These are phyloP conservation scores for Eristalinus sepulchralis DNA, from an alignment of 2,888 invertebrate genomes.

Conservation along the genomic window DNA sequence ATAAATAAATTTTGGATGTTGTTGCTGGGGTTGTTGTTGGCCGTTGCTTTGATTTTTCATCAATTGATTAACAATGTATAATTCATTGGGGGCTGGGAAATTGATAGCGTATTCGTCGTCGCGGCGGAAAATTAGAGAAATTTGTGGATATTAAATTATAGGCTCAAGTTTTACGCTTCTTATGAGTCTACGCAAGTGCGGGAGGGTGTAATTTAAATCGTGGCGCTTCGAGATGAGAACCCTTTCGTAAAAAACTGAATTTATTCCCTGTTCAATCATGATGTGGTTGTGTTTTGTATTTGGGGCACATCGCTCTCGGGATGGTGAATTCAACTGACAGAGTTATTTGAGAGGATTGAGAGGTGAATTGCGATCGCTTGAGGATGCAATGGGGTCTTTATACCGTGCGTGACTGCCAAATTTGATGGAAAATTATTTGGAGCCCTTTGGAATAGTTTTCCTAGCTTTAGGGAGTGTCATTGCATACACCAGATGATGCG, in stretches of 20 bases:
- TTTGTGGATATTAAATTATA: slow-evolving; percentile 59
- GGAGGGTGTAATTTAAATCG: background rate
- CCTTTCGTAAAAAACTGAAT: background rate
- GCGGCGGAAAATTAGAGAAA: slow-evolving; percentile 51
- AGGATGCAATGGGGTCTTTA: too few species aligned
- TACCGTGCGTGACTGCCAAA: too few species aligned
- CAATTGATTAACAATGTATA: slow-evolving; percentile 67
- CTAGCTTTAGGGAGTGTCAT: too few species aligned
- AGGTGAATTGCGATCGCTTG: too few species aligned
- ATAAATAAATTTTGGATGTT: slow-evolving; percentile 56
- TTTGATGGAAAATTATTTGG: too few species aligned
- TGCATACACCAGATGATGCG: too few species aligned
- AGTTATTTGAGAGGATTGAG: background rate
- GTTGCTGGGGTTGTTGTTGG: slow-evolving; percentile 36
- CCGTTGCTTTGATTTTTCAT: slow-evolving; percentile 68
- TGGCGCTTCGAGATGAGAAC: background rate
- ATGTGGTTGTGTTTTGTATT: background rate
- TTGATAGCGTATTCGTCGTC: slow-evolving; percentile 67
- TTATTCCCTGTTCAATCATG: background rate
- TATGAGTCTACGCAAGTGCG: slow-evolving; percentile 6
- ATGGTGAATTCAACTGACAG: background rate
- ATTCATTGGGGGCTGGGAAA: slow-evolving; percentile 50
- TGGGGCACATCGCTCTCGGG: background rate
- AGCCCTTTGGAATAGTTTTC: too few species aligned
- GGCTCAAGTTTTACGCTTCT: slow-evolving; percentile 11